Evolutionary conservation across 2,113 vertebrate genomes (phyloP).

Genomic region (Ciconia boyciana): DNA sequence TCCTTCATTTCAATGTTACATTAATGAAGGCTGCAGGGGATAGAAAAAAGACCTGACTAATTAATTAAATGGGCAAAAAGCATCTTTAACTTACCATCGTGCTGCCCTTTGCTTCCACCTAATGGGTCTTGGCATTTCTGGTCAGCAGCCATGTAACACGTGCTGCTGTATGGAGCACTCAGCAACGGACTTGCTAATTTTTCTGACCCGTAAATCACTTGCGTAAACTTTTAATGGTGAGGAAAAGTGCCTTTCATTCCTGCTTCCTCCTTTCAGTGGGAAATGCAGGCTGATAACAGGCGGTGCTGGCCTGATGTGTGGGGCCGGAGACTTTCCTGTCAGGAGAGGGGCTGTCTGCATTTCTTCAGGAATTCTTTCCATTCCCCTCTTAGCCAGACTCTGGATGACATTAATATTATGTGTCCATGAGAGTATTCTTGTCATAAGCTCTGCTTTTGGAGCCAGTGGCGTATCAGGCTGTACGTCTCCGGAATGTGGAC

Average conservation of each 20-base stretch:
- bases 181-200: neutral
- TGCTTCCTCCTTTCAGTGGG: slow-evolving; percentile 40
- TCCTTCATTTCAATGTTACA: slow-evolving; percentile 11
- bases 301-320: neutral
- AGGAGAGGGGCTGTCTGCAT: slow-evolving; percentile 32
- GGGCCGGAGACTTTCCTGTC: neutral
- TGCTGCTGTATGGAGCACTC: neutral
- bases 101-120: slow-evolving; percentile 45
- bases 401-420: slow-evolving; percentile 24
- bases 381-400: slow-evolving; percentile 11
- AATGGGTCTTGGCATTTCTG: slow-evolving; percentile 55
- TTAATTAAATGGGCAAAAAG: slow-evolving; percentile 59
- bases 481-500: neutral
- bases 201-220: slow-evolving; percentile 55
- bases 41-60: slow-evolving; percentile 32
- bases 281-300: slow-evolving; percentile 2
- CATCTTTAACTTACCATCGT: slow-evolving; percentile 44
- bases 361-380: slow-evolving; percentile 58
- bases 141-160: slow-evolving; percentile 27
- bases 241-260: slow-evolving; percentile 53
- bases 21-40: slow-evolving; percentile 48
- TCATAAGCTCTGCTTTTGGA: neutral
- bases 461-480: neutral
- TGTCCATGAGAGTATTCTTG: neutral
- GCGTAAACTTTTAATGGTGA: neutral